A percentile compares a stretch with the other conserved stretches of the same genome.
phyloP scores from a whole-genome alignment of 2,888 invertebrate genomes.

The Cyclophora albipunctata region DNA sequence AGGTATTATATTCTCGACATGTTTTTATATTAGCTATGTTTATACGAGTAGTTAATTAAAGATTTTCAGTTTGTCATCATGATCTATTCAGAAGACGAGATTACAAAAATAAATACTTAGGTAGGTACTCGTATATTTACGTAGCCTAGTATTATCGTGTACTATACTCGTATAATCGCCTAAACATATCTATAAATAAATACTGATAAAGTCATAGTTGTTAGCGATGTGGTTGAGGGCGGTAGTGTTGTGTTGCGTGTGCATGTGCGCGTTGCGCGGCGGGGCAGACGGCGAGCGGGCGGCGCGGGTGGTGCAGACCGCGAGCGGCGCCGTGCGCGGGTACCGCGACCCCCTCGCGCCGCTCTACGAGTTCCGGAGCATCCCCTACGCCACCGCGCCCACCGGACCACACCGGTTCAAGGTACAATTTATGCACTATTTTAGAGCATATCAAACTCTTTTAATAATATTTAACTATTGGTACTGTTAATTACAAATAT shows the following conservation, averaged over 20 bases:
- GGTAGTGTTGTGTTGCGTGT: neutral
- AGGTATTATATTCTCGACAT: no score
- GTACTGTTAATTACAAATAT: no score
- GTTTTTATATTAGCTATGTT: no score
- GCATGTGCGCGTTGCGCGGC: neutral
- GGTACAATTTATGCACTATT: conserved; percentile 11
- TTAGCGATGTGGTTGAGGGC: no score
- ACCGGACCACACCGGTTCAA: conserved; percentile 35
- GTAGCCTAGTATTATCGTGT: no score
- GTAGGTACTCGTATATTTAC: no score
- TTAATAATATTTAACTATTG: neutral
- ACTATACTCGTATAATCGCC: neutral
- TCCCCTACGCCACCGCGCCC: conserved; percentile 50
- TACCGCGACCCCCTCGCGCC: conserved; percentile 23
- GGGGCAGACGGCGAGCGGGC: conserved; percentile 7
- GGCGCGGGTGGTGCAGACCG: conserved; percentile 21
- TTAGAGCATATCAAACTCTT: no score
- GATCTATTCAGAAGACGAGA: no score
- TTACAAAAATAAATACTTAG: no score
- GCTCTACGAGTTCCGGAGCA: conserved; percentile 34
- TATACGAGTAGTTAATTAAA: no score
- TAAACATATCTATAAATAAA: neutral
- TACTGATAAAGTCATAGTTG: neutral
- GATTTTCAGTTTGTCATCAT: neutral
- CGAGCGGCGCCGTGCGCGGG: conserved; percentile 38